Percentiles rank a stretch among this genome's conserved stretches.
Conservation (phyloP, 1,140 invertebrate species). For the Ephestia elutella region DNA sequence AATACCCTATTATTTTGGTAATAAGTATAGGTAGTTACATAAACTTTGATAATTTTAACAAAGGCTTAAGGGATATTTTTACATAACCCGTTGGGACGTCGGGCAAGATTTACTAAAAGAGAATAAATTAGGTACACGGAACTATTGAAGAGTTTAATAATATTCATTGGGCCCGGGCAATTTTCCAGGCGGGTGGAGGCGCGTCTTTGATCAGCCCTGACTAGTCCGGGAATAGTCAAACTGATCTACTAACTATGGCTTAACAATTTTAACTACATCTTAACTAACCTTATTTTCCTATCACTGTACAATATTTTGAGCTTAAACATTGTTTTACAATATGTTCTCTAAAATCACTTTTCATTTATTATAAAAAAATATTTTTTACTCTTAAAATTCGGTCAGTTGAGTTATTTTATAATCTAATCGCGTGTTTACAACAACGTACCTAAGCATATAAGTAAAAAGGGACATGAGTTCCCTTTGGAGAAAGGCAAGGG, state of each 20-base stretch:
- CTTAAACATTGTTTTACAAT: no score
- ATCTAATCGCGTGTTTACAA: slow-evolving; percentile 22
- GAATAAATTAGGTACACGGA: slow-evolving; percentile 56
- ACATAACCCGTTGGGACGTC: not conserved
- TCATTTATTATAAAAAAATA: no score
- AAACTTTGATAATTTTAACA: no score
- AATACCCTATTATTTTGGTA: no score
- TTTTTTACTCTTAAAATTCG: not conserved
- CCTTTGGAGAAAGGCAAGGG: slow-evolving; percentile 25
- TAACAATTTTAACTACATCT: slow-evolving; percentile 30
- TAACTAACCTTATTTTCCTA: not conserved
- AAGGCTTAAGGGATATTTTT: not conserved
- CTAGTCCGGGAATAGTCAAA: slow-evolving; percentile 57
- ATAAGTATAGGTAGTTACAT: no score
- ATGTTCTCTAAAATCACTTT: no score
- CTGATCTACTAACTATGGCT: slow-evolving; percentile 51
- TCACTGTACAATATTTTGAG: no score
- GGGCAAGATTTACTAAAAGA: slow-evolving; percentile 41
- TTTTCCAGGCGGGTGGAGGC: slow-evolving; percentile 67
- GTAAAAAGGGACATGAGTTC: slow-evolving; percentile 15
- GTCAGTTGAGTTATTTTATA: slow-evolving; percentile 19
- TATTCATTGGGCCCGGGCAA: slow-evolving; percentile 72
- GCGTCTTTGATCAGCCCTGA: slow-evolving; percentile 66
- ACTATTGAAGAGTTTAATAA: slow-evolving; percentile 73
- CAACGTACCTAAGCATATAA: slow-evolving; percentile 4